Conservation (phyloP, 2,797 vertebrate species). For the Dipus sagitta region DNA sequence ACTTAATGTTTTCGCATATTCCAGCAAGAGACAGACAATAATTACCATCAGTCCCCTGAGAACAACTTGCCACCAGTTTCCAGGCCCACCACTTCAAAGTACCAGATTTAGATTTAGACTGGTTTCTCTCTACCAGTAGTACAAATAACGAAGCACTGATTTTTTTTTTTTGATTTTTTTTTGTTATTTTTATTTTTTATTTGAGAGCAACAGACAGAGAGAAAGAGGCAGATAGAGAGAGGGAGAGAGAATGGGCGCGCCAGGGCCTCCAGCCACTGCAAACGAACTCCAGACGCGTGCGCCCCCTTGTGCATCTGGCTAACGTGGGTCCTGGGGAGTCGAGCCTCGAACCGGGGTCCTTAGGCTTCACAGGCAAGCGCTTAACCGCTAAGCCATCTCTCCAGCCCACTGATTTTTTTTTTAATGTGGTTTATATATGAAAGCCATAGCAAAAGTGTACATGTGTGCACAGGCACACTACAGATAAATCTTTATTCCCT, state of each 20-base stretch:
- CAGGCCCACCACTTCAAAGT: background rate
- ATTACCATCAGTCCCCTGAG: background rate
- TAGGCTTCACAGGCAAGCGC: no score
- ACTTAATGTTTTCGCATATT: slow-evolving; percentile 11
- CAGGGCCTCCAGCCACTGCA: no score
- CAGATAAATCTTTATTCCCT: slow-evolving; percentile 23
- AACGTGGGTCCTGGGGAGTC: no score
- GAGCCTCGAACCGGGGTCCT: no score
- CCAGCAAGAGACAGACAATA: background rate
- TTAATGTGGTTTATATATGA: background rate
- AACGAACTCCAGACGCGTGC: no score
- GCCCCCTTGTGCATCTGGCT: no score
- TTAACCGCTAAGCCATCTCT: no score
- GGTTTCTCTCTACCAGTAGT: background rate
- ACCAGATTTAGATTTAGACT: background rate
- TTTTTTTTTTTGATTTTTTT: background rate
- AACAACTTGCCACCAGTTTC: background rate
- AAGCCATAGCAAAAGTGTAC: background rate
- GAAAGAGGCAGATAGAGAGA: no score
- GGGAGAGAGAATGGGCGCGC: no score
- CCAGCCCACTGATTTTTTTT: background rate
- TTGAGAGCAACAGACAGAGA: no score
- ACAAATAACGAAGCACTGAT: background rate
- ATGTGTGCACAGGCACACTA: background rate
- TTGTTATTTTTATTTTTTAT: no score